These are phyloP conservation scores for Neosalanx taihuensis DNA, from an alignment of 2,797 vertebrate species.

Conservation along the genomic window DNA sequence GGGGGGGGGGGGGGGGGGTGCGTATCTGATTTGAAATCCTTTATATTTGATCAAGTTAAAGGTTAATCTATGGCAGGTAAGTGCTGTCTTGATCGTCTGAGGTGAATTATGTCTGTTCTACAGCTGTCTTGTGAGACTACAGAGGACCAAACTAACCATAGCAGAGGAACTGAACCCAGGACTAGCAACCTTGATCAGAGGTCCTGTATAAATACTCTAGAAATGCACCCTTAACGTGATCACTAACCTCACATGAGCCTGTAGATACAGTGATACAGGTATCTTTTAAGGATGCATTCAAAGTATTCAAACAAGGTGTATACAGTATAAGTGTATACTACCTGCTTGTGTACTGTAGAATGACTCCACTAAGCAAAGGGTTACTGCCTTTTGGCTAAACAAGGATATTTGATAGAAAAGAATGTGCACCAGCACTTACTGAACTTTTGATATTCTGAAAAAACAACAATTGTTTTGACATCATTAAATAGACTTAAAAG, in stretches of 20 bases:
- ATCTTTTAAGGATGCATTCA: not conserved
- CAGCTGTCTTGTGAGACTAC: not conserved
- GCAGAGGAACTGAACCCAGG: not conserved
- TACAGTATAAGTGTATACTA: not conserved
- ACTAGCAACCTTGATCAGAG: not conserved
- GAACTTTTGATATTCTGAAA: constrained; percentile 72
- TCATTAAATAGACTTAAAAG: constrained; percentile 62
- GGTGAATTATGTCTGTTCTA: not conserved
- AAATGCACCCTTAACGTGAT: not conserved
- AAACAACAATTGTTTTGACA: constrained; percentile 81
- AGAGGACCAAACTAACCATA: not conserved
- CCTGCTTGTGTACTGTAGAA: not conserved
- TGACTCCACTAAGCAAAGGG: constrained; percentile 57
- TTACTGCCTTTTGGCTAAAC: constrained; percentile 61
- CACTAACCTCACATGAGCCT: not conserved
- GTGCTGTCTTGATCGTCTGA: not conserved
- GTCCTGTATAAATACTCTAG: not conserved
- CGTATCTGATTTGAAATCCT: not conserved
- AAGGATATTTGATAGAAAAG: constrained; percentile 73
- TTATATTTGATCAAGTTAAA: not conserved
- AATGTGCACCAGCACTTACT: constrained; percentile 80
- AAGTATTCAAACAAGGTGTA: not conserved
- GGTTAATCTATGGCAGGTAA: not conserved
- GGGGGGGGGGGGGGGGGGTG: too few relatives aligned
- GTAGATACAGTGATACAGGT: too few relatives aligned